Base-by-base conservation (phyloP, 2,888 invertebrate species). In the Melieria crassipennis region DNA sequence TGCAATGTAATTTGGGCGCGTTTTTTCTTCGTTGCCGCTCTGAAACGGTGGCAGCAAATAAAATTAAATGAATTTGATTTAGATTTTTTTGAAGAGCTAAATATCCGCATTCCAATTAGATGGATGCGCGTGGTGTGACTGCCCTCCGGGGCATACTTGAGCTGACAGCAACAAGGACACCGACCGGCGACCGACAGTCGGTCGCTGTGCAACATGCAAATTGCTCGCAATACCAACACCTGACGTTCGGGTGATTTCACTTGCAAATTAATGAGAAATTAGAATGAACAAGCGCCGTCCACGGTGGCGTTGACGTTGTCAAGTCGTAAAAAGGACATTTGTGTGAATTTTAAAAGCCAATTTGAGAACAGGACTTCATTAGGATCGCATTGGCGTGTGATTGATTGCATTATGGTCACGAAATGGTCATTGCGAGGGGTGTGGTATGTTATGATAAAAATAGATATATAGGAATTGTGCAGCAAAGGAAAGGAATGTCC, bases 221-320 rank as follows among this genome's bases (percentile, higher is more conserved):
- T 30, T 30, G 11, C 43, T 6, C 50, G 47, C 45, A 65, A 67
- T 58, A 16, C 58, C 57, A 71, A 69, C 71, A 75, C 70, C 74
- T 78, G 77, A 74, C 75, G 74, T 75, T 76, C 74, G 80, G 79
- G 80, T 80, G 80, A 85, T 85, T 85, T 84, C 79, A 84, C 83
- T 84, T 85, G 81, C 83, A 84, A 84, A 85, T 84, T 84, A 83
- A 84, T 85, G 82, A 81, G 80, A 85, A 82, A 83, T 85, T 84
- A 64, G 58, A 74, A 74, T 57, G 56, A 56, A 42, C 48, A 62
- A 42, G 48, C 50, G 11, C 58, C 47, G 30, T 16, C 46, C 52
- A 55, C 4, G 11, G 45, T 56, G 60, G 58, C 60, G 56, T 72
- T 45, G 69, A 62, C 65, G 69, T 62, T 45, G 60, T 64, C 57